Base-by-base conservation (phyloP, 2,113 vertebrate species). In the Paracyprichromis sp. region DNA sequence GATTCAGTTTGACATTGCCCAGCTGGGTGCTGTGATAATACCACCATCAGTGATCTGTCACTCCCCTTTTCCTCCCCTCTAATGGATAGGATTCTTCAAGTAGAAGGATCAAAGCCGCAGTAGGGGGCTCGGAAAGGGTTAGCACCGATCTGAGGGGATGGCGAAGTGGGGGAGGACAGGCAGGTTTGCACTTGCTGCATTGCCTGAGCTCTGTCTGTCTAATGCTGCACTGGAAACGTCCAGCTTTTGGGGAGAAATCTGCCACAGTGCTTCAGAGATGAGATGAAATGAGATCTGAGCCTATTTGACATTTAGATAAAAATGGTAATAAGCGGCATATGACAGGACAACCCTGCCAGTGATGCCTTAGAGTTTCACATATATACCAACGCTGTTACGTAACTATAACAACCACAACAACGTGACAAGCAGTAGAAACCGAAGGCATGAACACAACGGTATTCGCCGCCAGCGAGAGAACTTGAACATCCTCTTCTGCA, bases 391-490 rank as follows among this genome's bases (percentile, higher is more conserved):
- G 57, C 76, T 78, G 59, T 95, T 92, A 91, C 54, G 54, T 94
- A 94, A 94, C 90, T 88, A 92, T 90, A 89, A 94, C 92, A 92
- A 93, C 92, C 80, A 86, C n/a, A n/a, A 83, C 90, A 91, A 93
- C 76, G 82, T 88, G 84, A 90, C 87, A 71, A 89, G 89, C 79
- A 24, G 54, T 81, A 78, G 80, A 79, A 76, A 73, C 71, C 2
- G 52, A 89, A 84, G 76, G 82, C 87, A 89, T 4, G 16, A 89
- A 76, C 56, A 66, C 79, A 81, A 83, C 61, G 24, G 21, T 80
- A 50, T 88, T 73, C 3, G 43, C 84, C 4, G n/a, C 83, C 84
- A 63, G 84, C 85, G 2, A 79, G 76, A 90, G 81, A 85, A 85
- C 87, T 79, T 79, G 82, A 87, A 40, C 85, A 88, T 82, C 59